Conservation (phyloP, 2,797 vertebrate species). For the Peromyscus eremicus region DNA sequence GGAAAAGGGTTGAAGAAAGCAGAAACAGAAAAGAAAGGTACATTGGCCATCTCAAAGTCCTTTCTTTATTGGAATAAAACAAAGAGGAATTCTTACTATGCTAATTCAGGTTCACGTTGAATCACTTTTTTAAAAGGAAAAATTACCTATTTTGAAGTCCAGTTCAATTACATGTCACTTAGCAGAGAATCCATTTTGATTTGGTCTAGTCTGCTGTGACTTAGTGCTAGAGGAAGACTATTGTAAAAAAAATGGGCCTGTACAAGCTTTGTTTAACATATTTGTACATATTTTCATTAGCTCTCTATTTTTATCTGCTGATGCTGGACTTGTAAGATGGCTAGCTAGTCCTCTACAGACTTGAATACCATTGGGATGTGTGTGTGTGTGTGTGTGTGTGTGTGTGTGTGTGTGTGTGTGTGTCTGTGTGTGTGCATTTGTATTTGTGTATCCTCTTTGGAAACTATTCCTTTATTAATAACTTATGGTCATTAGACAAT, state of each 20-base stretch:
- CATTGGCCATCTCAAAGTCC: not conserved
- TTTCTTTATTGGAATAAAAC: not conserved
- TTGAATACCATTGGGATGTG: not conserved
- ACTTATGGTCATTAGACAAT: not conserved
- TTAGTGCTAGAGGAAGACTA: not conserved
- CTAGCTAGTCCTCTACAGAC: not conserved
- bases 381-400: not conserved
- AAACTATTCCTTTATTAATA: constrained; percentile 20
- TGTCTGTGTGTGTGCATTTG: not conserved
- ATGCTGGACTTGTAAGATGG: not conserved
- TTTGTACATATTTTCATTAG: constrained; percentile 7
- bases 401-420: not conserved
- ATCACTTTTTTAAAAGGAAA: not conserved
- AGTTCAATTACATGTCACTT: not conserved
- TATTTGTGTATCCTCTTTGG: not conserved
- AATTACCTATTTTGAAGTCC: not conserved
- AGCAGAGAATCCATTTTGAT: not conserved
- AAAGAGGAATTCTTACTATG: not conserved
- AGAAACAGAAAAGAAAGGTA: not conserved
- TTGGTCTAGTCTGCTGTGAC: not conserved
- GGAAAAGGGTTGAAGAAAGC: not conserved
- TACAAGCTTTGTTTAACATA: not conserved
- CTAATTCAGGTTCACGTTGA: not conserved
- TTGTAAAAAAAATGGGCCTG: not conserved
- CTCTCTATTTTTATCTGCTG: not conserved